Percentiles rank a stretch among this genome's conserved stretches.
phyloP scores from a whole-genome alignment of 1,140 invertebrate species.

The Goniozus legneri region DNA sequence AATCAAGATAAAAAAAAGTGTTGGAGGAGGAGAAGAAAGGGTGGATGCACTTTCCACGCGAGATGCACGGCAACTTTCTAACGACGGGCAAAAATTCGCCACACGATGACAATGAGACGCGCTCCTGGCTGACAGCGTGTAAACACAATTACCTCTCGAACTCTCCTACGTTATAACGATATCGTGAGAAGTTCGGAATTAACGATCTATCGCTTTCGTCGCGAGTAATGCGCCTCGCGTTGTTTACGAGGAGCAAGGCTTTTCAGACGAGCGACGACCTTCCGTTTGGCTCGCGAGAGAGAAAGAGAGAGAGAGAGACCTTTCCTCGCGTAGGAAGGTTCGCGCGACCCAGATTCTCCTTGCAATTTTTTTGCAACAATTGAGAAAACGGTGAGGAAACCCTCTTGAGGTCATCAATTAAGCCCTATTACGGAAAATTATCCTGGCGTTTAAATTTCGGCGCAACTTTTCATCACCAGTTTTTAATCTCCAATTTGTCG shows the following conservation, averaged over 20 bases:
- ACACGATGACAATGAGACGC: neutral
- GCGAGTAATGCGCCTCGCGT: neutral
- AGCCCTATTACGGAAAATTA: neutral
- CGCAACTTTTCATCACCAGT: neutral
- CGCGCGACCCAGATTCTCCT: slow-evolving; percentile 45
- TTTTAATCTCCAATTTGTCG: neutral
- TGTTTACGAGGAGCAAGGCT: neutral
- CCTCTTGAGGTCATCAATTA: slow-evolving; percentile 4
- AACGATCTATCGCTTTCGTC: neutral
- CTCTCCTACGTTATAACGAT: neutral
- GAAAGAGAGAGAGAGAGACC: slow-evolving; percentile 38
- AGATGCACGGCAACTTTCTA: no score
- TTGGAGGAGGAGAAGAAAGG: no score
- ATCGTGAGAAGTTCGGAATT: neutral
- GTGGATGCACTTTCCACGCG: no score
- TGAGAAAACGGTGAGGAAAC: neutral
- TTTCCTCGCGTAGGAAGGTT: slow-evolving; percentile 48
- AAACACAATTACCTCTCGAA: no score
- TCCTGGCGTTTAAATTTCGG: neutral
- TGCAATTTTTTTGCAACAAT: neutral
- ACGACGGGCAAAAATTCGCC: no score
- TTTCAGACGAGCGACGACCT: slow-evolving; percentile 37
- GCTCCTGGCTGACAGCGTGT: neutral
- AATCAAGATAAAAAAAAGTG: no score
- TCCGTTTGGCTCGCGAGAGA: slow-evolving; percentile 43